Percentiles rank a stretch among this genome's conserved stretches.
phyloP scores from a whole-genome alignment of 2,888 invertebrate species.

The Chymomyza procnemis region DNA sequence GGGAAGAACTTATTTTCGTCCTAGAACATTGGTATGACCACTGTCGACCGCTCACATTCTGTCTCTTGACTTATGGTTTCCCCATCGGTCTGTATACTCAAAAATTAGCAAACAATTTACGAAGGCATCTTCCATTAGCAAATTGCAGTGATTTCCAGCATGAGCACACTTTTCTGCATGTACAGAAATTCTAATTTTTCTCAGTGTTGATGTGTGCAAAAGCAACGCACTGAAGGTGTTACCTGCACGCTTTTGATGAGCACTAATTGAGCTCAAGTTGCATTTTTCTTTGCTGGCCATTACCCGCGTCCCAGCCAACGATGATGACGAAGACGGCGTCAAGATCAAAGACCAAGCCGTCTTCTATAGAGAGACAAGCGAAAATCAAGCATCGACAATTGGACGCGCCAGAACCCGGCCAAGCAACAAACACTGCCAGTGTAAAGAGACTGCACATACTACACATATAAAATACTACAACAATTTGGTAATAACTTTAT shows the following conservation, averaged over 20 bases:
- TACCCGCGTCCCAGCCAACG: conserved; percentile 36
- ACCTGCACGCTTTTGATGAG: conserved; percentile 72
- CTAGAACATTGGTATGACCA: too few species aligned
- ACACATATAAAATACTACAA: conserved; percentile 16
- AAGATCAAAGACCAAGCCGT: conserved; percentile 65
- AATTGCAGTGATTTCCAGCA: too few species aligned
- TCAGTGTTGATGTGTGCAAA: conserved; percentile 47
- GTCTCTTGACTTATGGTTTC: too few species aligned
- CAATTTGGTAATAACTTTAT: conserved; percentile 79
- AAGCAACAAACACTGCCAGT: conserved; percentile 40
- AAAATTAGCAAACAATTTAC: too few species aligned
- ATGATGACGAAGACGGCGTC: conserved; percentile 34
- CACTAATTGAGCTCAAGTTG: conserved; percentile 72
- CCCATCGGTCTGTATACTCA: too few species aligned
- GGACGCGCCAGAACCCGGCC: conserved; percentile 17
- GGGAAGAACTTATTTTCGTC: too few species aligned
- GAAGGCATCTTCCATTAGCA: too few species aligned
- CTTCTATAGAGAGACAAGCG: conserved; percentile 56
- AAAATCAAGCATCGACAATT: conserved; percentile 70
- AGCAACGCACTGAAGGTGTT: conserved; percentile 72
- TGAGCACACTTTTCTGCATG: too few species aligned
- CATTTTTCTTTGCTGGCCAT: conserved; percentile 63
- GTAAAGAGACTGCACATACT: conserved; percentile 17
- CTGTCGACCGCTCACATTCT: too few species aligned
- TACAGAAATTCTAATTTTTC: background rate